A percentile compares a stretch with the other conserved stretches of the same genome.
Evolutionary conservation across 1,140 invertebrate genomes (phyloP).

Genomic region (Nilaparvata lugens): DNA sequence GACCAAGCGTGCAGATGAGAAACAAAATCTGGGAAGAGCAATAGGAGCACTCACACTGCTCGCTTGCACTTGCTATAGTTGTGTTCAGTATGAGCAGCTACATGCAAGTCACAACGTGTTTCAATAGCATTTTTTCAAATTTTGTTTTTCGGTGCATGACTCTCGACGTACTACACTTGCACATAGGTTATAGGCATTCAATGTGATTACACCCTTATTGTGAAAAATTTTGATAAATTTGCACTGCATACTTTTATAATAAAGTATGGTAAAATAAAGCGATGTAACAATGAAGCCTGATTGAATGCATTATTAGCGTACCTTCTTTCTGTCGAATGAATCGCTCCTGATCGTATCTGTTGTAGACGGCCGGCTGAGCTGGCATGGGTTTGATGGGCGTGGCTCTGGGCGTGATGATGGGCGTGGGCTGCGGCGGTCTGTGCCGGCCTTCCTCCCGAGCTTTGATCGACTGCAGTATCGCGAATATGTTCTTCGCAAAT

Average conservation of each 20-base stretch:
- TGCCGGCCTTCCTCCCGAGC: constrained; percentile 82
- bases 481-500: constrained; percentile 91
- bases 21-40: too few relatives aligned
- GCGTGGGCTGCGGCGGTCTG: constrained; percentile 46
- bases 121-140: too few relatives aligned
- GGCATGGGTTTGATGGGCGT: constrained; percentile 49
- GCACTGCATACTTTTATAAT: background rate
- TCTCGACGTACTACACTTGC: too few relatives aligned
- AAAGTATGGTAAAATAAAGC: background rate
- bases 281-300: background rate
- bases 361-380: constrained; percentile 74
- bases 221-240: background rate
- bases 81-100: too few relatives aligned
- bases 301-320: constrained; percentile 28
- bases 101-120: too few relatives aligned
- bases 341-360: constrained; percentile 97
- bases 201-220: background rate
- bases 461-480: constrained; percentile 85
- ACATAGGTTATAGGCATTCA: too few relatives aligned
- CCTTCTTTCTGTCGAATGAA: constrained; percentile 83
- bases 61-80: too few relatives aligned
- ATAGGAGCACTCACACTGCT: too few relatives aligned
- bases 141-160: too few relatives aligned
- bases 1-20: too few relatives aligned
- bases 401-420: constrained; percentile 58